Conservation (phyloP, 92 coral and sea anemone species). For the Actinostola sp. region DNA sequence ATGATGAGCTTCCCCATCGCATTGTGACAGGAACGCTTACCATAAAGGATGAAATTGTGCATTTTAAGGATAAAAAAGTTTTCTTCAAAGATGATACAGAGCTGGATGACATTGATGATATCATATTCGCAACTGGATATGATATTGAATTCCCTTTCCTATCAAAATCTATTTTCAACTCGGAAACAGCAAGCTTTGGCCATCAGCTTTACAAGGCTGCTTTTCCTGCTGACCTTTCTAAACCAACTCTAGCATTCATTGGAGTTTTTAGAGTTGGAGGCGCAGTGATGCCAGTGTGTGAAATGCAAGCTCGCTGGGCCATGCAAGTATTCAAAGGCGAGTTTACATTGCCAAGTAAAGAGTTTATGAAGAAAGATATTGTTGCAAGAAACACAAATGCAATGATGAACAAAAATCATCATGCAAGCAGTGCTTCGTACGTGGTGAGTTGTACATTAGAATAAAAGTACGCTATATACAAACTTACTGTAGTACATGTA, state of each 20-base stretch:
- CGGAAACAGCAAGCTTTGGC: conserved; percentile 29
- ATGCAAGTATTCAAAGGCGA: conserved; percentile 70
- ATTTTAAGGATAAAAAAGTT: conserved; percentile 50
- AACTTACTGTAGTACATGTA: too few relatives aligned
- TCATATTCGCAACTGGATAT: conserved; percentile 84
- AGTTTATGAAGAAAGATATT: conserved; percentile 66
- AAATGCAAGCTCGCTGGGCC: conserved; percentile 89
- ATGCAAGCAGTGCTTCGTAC: neutral
- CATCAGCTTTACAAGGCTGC: conserved; percentile 77
- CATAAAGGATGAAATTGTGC: conserved; percentile 59
- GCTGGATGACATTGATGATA: conserved; percentile 71
- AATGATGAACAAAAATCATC: neutral
- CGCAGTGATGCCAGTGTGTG: conserved; percentile 55
- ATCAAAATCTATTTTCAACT: conserved; percentile 51
- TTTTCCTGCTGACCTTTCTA: conserved; percentile 54
- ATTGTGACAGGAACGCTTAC: conserved; percentile 78
- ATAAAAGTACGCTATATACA: too few relatives aligned
- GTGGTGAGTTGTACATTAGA: neutral
- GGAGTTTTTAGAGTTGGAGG: conserved; percentile 71
- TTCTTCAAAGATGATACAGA: conserved; percentile 71
- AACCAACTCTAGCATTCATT: conserved; percentile 75
- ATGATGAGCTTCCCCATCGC: conserved; percentile 86
- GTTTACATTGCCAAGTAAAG: conserved; percentile 52
- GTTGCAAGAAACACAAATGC: neutral
- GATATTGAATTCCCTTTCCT: conserved; percentile 64